These are phyloP conservation scores for Dasyornis broadbenti DNA, from an alignment of 2,113 vertebrate genomes.

Conservation along the genomic window DNA sequence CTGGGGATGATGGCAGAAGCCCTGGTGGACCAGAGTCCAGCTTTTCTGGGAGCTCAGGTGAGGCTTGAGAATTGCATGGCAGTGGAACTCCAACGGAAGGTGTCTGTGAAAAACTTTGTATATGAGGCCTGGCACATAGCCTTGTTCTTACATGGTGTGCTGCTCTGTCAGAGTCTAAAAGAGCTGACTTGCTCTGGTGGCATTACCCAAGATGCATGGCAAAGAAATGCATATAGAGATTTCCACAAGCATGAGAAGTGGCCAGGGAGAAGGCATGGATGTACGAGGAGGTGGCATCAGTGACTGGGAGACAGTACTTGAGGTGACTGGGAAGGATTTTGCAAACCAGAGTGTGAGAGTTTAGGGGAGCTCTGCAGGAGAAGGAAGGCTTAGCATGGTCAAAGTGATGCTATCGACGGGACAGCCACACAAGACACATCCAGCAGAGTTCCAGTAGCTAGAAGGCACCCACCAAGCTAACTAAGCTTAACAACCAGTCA, in stretches of 20 bases:
- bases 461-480: neutral
- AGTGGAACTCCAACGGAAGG: neutral
- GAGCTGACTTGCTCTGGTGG: neutral
- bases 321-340: neutral
- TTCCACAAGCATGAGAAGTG: neutral
- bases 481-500: neutral
- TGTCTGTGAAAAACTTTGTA: neutral
- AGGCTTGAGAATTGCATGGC: accelerated
- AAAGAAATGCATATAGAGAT: neutral
- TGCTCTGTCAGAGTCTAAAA: neutral
- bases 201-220: neutral
- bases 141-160: neutral
- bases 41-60: neutral
- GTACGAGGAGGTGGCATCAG: neutral
- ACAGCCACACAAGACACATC: accelerated
- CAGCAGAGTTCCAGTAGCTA: neutral
- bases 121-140: neutral
- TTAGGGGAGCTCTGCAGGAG: neutral
- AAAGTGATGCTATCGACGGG: neutral
- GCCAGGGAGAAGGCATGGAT: neutral
- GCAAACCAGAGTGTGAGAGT: neutral
- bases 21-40: neutral
- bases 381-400: neutral
- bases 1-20: neutral
- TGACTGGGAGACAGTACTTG: neutral